These are phyloP conservation scores for Ginglymostoma cirratum DNA, from an alignment of 2,113 vertebrate species.

Conservation along the genomic window DNA sequence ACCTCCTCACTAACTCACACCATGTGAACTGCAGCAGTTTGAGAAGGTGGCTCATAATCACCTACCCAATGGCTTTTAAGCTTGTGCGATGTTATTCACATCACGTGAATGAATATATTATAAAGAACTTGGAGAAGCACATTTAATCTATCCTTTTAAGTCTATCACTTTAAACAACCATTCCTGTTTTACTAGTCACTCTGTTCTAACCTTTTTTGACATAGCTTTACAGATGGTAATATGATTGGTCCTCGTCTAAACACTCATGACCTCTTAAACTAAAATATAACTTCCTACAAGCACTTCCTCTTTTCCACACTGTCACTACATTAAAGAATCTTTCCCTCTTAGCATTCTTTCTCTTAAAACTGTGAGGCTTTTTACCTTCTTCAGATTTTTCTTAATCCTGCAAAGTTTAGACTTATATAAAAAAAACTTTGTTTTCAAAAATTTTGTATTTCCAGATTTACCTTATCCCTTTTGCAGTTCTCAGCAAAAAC, in stretches of 20 bases:
- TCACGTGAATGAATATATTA: not conserved
- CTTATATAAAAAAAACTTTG: not conserved
- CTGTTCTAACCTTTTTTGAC: not conserved
- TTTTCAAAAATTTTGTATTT: not conserved
- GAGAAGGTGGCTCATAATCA: not conserved
- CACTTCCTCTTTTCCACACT: slow-evolving; percentile 7
- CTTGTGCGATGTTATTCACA: not conserved
- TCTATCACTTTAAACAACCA: no score
- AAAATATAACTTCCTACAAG: slow-evolving; percentile 14
- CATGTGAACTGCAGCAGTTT: not conserved
- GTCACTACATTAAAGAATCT: not conserved
- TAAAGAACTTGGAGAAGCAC: not conserved
- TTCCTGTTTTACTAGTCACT: not conserved
- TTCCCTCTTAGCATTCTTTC: not conserved
- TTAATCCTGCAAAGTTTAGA: not conserved
- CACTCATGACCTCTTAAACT: not conserved
- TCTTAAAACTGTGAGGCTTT: not conserved
- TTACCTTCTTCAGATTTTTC: not conserved
- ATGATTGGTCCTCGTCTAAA: not conserved
- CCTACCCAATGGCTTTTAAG: not conserved
- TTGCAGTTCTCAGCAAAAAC: not conserved
- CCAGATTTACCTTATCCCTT: not conserved
- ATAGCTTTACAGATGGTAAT: not conserved
- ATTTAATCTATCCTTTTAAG: not conserved
- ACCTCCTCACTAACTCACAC: not conserved